phyloP scores from a whole-genome alignment of 1,140 invertebrate species.

The Lepidurus apus region DNA sequence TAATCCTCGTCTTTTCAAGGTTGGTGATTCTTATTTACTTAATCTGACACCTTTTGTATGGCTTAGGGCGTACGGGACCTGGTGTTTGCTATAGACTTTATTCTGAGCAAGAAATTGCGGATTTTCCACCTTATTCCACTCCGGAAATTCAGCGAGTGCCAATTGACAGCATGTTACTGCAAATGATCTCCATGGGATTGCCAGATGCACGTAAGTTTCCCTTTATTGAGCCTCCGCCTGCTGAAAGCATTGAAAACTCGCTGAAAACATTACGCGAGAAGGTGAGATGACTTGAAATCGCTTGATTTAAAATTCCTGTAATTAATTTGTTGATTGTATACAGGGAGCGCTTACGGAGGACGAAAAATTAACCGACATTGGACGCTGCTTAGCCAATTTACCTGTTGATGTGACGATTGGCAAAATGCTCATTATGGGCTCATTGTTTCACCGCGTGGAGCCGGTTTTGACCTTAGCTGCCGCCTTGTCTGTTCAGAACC shows the following conservation, averaged over 20 bases:
- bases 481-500: slow-evolving; percentile 85
- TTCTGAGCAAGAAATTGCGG: slow-evolving; percentile 75
- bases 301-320: slow-evolving; percentile 31
- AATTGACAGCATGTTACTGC: slow-evolving; percentile 82
- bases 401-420: slow-evolving; percentile 93
- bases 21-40: background rate
- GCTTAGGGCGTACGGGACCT: slow-evolving; percentile 53
- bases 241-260: slow-evolving; percentile 77
- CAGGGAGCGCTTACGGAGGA: slow-evolving; percentile 74
- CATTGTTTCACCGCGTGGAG: slow-evolving; percentile 83
- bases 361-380: slow-evolving; percentile 83
- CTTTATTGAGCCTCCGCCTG: slow-evolving; percentile 81
- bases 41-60: slow-evolving; percentile 15
- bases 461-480: slow-evolving; percentile 87
- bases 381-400: slow-evolving; percentile 76
- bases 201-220: slow-evolving; percentile 87
- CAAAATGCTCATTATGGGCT: slow-evolving; percentile 92
- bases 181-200: slow-evolving; percentile 93
- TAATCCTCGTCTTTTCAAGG: background rate
- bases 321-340: slow-evolving; percentile 21
- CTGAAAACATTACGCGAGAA: slow-evolving; percentile 81
- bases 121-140: slow-evolving; percentile 69
- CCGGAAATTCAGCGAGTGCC: slow-evolving; percentile 90
- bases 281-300: slow-evolving; percentile 49
- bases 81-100: slow-evolving; percentile 79